Evolutionary conservation across 2,113 vertebrate genomes (phyloP), one percentile per base, ranked within the genome.

Genomic region (Halcyon senegalensis): DNA sequence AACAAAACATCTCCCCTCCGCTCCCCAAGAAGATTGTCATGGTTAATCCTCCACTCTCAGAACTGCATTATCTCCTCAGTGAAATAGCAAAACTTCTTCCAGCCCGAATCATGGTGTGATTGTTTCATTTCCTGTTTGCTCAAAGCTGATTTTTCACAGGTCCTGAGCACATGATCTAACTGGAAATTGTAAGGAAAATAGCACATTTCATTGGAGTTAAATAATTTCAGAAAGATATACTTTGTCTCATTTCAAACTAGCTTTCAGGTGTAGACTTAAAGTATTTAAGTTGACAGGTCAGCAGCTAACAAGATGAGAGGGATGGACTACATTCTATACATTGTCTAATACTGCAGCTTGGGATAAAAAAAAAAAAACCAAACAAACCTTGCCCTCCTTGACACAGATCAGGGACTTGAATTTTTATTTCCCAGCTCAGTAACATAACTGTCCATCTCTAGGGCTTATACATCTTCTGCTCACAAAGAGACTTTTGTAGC

Each of bases 11-110:
- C 33, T 69, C 10, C 20, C 13, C 56, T 51, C 41, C 6, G 0
- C 1, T 12, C 15, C 28, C 23, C 21, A 25, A 39, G 37, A 85
- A 84, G 73, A 68, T 5, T 59, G 31, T 27, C 51, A 6, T 24
- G 39, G 51, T 30, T 76, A 93, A 92, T 82, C 64, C 92, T 75
- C 60, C 31, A 51, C 80, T 95, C 89, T 46, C 39, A 81, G 35
- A 86, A 80, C 5, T 14, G 33, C 39, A n/a, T 39, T 86, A 3
- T 67, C 81, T 64, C 56, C 8, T 60, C 46, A 51, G 0, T 8
- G 35, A n/a, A 72, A 84, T 0, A 31, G 85, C 51, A 64, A 35
- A 53, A 62, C 8, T 86, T 87, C 64, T 56, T 72, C 64, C 56
- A 89, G 76, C 27, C 30, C 0, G 0, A 87, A 33, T 13, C 28